Base-by-base conservation (phyloP, 2,113 vertebrate species). In the Callocephalon fimbriatum region DNA sequence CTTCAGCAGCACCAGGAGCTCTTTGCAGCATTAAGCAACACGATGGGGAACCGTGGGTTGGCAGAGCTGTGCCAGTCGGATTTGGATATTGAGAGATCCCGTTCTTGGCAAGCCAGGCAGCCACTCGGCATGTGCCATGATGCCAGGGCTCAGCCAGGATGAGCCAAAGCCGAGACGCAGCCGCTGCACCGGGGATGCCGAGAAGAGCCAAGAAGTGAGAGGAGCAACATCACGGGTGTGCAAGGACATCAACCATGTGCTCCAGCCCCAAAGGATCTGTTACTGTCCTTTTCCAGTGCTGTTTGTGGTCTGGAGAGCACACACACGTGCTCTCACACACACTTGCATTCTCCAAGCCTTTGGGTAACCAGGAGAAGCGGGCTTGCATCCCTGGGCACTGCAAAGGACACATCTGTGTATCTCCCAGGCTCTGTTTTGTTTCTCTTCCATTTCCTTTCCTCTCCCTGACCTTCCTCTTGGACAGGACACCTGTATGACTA, bases 161-260 rank as follows among this genome's bases (percentile, higher is more conserved):
- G 42, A 50, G 54, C 76, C 22, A 0, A 40, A 2, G 8, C 62
- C 1, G 9, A 81, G 40, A 47, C 50, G 9, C 11, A 7, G 51
- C 10, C 21, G 13, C 31, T 19, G 40, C 3, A 22, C 72, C 3
- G 0, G 53, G 11, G 13, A 29, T 54, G 58, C 21, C 0, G 1
- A 15, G 38, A 44, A 48, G 63, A 58, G 23, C 31, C 1, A 1
- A 26, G 32, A 31, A 50, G 20, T 1, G 2, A 35, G 12, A 73
- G 27, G 14, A 15, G 40, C 0, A 0, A 19, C 7, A 15, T 27
- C 9, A 6, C 1, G 0, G 27, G 26, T 25, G 11, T 5, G 4
- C 59, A 29, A 26, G 48, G 40, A 25, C 16, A 10, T 13, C 48
- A 45, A 3, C 7, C 1, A 0, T 4, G 31, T 38, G 67, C 67